phyloP scores from a whole-genome alignment of 2,113 vertebrate species.

The Clupea harengus region DNA sequence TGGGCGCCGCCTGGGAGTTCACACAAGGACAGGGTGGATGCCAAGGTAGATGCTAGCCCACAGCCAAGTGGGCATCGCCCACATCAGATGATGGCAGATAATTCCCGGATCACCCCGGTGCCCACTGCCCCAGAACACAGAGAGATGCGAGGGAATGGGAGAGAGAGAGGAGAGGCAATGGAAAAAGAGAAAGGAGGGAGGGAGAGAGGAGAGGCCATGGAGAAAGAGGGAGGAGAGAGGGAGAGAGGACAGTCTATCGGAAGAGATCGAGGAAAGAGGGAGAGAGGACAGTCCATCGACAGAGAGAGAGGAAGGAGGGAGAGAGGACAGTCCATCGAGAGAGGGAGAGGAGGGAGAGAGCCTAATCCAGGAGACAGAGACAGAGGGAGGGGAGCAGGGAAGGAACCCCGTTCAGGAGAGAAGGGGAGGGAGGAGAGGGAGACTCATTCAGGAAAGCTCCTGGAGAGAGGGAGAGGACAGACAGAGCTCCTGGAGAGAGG shows the following conservation, averaged over 20 bases:
- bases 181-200: constrained; percentile 16
- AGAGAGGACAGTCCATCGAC: constrained; percentile 22
- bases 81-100: background rate
- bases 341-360: background rate
- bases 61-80: background rate
- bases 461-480: background rate
- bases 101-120: no score
- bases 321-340: background rate
- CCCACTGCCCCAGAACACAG: no score
- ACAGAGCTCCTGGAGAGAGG: no score
- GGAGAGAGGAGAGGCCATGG: background rate
- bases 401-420: background rate
- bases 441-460: background rate
- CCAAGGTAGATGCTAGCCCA: background rate
- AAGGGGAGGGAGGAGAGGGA: background rate
- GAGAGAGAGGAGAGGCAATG: background rate
- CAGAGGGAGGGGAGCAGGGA: background rate
- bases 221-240: background rate
- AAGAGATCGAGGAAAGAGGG: background rate
- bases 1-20: no score
- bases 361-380: no score
- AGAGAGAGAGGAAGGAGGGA: background rate
- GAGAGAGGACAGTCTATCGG: constrained; percentile 8
- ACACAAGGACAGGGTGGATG: background rate
- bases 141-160: no score